Evolutionary conservation across 2,797 vertebrate species (phyloP).

Genomic region (Apogon talboti): DNA sequence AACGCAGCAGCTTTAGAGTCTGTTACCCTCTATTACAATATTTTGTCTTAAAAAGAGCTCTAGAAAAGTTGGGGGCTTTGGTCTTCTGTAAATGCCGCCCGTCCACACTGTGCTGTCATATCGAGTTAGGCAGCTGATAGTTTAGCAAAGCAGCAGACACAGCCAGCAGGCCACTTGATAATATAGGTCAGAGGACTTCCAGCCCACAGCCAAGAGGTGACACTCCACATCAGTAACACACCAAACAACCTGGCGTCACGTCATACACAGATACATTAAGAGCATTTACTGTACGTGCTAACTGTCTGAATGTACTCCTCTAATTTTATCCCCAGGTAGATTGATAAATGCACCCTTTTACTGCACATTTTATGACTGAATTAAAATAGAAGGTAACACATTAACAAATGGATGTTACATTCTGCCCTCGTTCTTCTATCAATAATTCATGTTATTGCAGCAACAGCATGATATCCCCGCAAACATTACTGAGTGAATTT

Average conservation of each 20-base stretch:
- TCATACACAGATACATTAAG: slow-evolving; percentile 51
- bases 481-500: slow-evolving; percentile 71
- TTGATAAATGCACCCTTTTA: slow-evolving; percentile 42
- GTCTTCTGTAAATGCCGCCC: slow-evolving; percentile 62
- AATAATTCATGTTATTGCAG: slow-evolving; percentile 78
- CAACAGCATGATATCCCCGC: slow-evolving; percentile 65
- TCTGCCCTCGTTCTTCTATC: slow-evolving; percentile 57
- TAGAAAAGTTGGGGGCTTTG: slow-evolving; percentile 43
- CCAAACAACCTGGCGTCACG: slow-evolving; percentile 58
- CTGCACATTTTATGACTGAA: slow-evolving; percentile 54
- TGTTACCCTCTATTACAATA: slow-evolving; percentile 25
- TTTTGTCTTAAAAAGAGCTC: slow-evolving; percentile 40
- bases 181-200: slow-evolving; percentile 77
- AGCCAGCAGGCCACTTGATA: slow-evolving; percentile 76
- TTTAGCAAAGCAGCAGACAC: slow-evolving; percentile 66
- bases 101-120: slow-evolving; percentile 72
- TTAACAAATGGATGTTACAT: slow-evolving; percentile 63
- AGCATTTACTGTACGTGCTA: no score
- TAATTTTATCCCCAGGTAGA: slow-evolving; percentile 31
- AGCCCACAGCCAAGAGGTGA: slow-evolving; percentile 75
- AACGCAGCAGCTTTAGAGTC: slow-evolving; percentile 39
- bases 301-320: slow-evolving; percentile 39
- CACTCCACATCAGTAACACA: slow-evolving; percentile 71
- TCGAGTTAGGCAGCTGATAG: slow-evolving; percentile 71
- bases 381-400: slow-evolving; percentile 66